phyloP scores from a whole-genome alignment of 35 echinoderm and acorn worm genomes.

The Patiria miniata region DNA sequence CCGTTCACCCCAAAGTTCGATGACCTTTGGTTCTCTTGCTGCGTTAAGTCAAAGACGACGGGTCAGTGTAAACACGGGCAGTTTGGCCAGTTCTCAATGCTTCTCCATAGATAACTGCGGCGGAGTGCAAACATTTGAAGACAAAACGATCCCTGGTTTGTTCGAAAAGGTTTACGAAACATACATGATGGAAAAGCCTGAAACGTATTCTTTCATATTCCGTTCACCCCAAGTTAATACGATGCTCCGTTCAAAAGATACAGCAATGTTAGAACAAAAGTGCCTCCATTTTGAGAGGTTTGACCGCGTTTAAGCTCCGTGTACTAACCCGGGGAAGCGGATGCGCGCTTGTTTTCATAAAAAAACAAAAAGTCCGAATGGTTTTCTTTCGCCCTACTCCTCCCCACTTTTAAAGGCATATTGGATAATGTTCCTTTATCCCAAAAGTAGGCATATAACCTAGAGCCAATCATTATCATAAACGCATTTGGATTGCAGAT shows the following conservation, averaged over 20 bases:
- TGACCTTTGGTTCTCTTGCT: neutral
- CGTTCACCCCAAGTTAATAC: too few relatives aligned
- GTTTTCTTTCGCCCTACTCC: too few relatives aligned
- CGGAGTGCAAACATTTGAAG: neutral
- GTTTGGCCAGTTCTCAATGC: neutral
- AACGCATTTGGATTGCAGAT: too few relatives aligned
- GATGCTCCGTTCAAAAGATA: too few relatives aligned
- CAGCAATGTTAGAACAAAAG: neutral
- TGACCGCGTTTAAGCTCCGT: neutral
- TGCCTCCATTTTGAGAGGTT: neutral
- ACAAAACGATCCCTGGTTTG: neutral
- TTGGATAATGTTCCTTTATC: too few relatives aligned
- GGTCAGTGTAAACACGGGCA: neutral
- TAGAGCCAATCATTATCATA: too few relatives aligned
- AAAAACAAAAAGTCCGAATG: too few relatives aligned
- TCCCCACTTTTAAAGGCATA: too few relatives aligned
- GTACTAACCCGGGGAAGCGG: neutral
- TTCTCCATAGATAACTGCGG: constrained; percentile 7
- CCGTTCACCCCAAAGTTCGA: neutral
- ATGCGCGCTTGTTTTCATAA: neutral
- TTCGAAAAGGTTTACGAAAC: too few relatives aligned
- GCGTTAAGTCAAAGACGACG: neutral
- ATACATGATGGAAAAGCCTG: neutral
- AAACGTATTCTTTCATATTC: too few relatives aligned
- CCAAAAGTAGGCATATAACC: too few relatives aligned